phyloP scores from a whole-genome alignment of 2,797 vertebrate genomes.

The Myotis myotis region DNA sequence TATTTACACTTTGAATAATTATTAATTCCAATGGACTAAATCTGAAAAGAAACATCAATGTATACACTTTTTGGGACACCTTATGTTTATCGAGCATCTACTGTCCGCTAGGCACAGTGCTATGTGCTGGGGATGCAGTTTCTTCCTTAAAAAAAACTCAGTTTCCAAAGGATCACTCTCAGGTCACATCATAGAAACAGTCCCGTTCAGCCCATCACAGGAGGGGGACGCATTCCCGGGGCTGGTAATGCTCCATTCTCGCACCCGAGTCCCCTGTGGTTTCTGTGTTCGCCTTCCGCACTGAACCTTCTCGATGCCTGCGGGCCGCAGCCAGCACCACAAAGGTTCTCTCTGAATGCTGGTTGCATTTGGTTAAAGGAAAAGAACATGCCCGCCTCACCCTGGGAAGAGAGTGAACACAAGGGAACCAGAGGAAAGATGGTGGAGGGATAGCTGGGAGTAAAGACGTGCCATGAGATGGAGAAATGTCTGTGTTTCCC shows the following conservation, averaged over 20 bases:
- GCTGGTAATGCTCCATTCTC: not conserved
- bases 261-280: rapidly evolving
- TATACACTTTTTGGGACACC: too few species aligned
- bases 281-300: not conserved
- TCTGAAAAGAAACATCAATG: too few species aligned
- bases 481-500: not conserved
- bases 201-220: not conserved
- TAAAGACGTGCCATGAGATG: not conserved
- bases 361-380: not conserved
- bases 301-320: not conserved
- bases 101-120: not conserved
- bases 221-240: not conserved
- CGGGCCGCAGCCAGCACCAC: not conserved
- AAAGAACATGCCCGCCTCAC: not conserved
- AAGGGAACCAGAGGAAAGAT: not conserved
- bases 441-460: not conserved
- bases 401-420: not conserved
- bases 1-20: too few species aligned
- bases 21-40: too few species aligned
- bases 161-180: not conserved
- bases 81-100: not conserved
- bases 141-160: not conserved
- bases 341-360: not conserved
- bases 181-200: not conserved
- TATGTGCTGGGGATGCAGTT: not conserved